These are phyloP conservation scores for Chloroceryle inda DNA, from an alignment of 2,797 vertebrate genomes.

Conservation along the genomic window DNA sequence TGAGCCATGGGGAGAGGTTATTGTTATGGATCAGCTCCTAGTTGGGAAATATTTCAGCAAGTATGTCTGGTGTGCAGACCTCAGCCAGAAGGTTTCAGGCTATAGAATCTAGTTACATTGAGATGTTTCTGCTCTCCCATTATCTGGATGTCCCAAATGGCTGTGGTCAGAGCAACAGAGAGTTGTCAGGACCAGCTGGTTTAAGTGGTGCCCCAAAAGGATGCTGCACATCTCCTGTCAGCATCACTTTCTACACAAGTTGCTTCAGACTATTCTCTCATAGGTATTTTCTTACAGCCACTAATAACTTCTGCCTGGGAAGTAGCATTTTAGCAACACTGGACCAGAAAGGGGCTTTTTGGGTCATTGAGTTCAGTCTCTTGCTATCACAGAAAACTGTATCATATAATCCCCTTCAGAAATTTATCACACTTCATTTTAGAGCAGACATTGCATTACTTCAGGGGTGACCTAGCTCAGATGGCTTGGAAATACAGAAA, in stretches of 20 bases:
- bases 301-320: background rate
- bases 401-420: conserved; percentile 30
- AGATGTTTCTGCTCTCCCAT: background rate
- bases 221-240: background rate
- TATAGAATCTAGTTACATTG: background rate
- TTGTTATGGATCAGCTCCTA: conserved; percentile 25
- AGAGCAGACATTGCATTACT: background rate
- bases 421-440: conserved; percentile 31
- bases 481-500: background rate
- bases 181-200: background rate
- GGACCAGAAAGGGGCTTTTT: background rate
- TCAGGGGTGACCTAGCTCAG: background rate
- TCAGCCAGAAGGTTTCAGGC: background rate
- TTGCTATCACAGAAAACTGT: background rate
- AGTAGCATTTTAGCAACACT: background rate
- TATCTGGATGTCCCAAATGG: background rate
- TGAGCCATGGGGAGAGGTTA: background rate
- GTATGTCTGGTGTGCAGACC: background rate
- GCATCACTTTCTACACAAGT: background rate
- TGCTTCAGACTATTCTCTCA: background rate
- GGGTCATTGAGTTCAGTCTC: background rate
- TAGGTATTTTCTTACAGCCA: background rate
- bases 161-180: background rate
- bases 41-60: background rate
- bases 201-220: background rate